phyloP scores from a whole-genome alignment of 2,888 invertebrate genomes.

The Cheilosia soror region DNA sequence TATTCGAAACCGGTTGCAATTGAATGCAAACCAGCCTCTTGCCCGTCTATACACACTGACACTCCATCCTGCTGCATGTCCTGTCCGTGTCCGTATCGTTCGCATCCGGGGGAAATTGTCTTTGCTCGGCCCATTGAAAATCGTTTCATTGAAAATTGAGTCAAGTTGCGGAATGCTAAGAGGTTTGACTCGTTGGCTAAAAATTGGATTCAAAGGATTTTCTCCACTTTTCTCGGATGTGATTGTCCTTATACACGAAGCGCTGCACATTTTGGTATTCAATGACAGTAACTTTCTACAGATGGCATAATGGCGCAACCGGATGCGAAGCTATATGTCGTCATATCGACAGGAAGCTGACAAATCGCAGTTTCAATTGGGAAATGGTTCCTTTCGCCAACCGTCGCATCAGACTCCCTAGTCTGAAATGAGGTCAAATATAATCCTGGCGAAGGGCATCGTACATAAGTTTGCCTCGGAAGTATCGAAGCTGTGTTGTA shows the following conservation, averaged over 20 bases:
- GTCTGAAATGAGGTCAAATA: slow-evolving; percentile 56
- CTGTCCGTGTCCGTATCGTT: background rate
- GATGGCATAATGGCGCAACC: slow-evolving; percentile 52
- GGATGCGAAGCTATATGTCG: slow-evolving; percentile 51
- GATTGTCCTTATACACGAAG: slow-evolving; percentile 27
- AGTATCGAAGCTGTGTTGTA: slow-evolving; percentile 55
- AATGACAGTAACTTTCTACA: slow-evolving; percentile 28
- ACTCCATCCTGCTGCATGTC: background rate
- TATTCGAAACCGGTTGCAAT: slow-evolving; percentile 50
- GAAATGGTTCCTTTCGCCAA: slow-evolving; percentile 11
- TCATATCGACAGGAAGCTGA: slow-evolving; percentile 66
- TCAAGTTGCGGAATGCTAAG: slow-evolving; percentile 73
- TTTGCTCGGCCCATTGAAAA: slow-evolving; percentile 59
- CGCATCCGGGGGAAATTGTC: slow-evolving; percentile 14
- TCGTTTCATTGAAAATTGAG: slow-evolving; percentile 73
- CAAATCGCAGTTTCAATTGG: slow-evolving; percentile 67
- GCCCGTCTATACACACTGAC: background rate
- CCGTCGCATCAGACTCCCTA: slow-evolving; percentile 11
- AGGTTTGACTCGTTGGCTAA: slow-evolving; percentile 67
- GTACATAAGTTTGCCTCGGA: slow-evolving; percentile 47
- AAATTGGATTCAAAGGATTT: slow-evolving; percentile 63
- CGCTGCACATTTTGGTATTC: slow-evolving; percentile 38
- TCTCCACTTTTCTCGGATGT: slow-evolving; percentile 50
- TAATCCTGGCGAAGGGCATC: slow-evolving; percentile 9
- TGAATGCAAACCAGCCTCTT: slow-evolving; percentile 34